Percentiles rank a stretch among this genome's conserved stretches.
Evolutionary conservation across 2,797 vertebrate genomes (phyloP).

Genomic region (Notolepis coatsorum): DNA sequence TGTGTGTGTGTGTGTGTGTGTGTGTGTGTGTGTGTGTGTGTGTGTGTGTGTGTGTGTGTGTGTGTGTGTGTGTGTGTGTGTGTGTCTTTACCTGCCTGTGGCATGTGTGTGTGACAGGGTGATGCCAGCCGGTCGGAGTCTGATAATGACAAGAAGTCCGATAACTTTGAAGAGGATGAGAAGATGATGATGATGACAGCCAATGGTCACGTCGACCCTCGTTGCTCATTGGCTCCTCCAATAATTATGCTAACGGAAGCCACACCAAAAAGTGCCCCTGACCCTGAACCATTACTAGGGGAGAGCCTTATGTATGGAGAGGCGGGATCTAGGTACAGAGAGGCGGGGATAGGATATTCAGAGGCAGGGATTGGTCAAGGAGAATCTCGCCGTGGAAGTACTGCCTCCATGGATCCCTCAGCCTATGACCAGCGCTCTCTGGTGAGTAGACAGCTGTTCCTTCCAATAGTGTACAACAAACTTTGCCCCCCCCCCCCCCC

Average conservation of each 20-base stretch:
- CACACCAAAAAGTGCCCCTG: slow-evolving; percentile 95
- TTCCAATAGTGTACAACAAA: too few relatives aligned
- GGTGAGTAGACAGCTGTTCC: too few relatives aligned
- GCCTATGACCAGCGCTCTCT: slow-evolving; percentile 90
- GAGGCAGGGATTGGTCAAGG: too few relatives aligned
- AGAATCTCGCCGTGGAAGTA: slow-evolving; percentile 89
- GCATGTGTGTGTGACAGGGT: slow-evolving; percentile 81
- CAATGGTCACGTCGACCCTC: slow-evolving; percentile 92
- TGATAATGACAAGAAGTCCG: too few relatives aligned
- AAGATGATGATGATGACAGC: too few relatives aligned
- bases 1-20: not conserved
- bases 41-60: slow-evolving; percentile 20
- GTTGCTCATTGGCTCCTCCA: slow-evolving; percentile 91
- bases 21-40: not conserved
- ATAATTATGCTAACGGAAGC: slow-evolving; percentile 98
- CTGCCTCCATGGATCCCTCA: slow-evolving; percentile 85
- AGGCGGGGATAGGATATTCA: too few relatives aligned
- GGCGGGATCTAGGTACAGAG: too few relatives aligned
- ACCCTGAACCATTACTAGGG: slow-evolving; percentile 70
- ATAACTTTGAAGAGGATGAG: too few relatives aligned
- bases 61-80: not conserved
- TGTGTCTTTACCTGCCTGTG: slow-evolving; percentile 1
- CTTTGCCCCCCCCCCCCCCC: too few relatives aligned
- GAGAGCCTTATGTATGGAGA: too few relatives aligned
- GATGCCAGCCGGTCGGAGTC: too few relatives aligned